Base-by-base conservation (phyloP, 2,888 invertebrate species). In the Ornithoptera priamus region DNA sequence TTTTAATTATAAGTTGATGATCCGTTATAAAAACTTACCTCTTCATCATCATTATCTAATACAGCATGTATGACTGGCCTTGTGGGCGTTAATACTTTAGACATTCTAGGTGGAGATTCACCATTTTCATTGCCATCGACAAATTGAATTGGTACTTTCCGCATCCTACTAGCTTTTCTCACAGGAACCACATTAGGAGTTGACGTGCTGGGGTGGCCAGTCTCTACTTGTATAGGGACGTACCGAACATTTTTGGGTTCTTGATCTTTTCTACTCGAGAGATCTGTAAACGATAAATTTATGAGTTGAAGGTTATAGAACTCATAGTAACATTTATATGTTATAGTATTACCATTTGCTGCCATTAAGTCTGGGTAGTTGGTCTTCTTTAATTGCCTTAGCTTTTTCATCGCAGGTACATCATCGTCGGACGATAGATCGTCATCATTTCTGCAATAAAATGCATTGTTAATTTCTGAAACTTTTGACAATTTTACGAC, bases 351-450 rank as follows among this genome's bases (percentile, higher is more conserved):
- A 92, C 91, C 90, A 76, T 86, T 88, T 6, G 81, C 75, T 20
- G 84, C 75, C 88, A 90, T 86, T 62, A 81, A 71, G 70, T 85
- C 83, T 12, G 93, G 90, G 69, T 86, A 92, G 75, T 75, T 83
- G 2, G 87, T 85, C 74, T 81, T 86, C 63, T 79, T 82, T 70
- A 92, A 77, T 70, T 85, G 84, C 78, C 87, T 92, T 63, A 87
- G 80, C 73, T 83, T 87, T 77, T 92, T 92, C 74, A 86, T 74
- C 63, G 85, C 83, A 73, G 92, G 92, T 69, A 82, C 76, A 69
- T 88, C 91, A 76, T 92, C 92, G 72, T 90, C 90, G 1, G 85
- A 86, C 62, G 84, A 87, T 61, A 85, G 81, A 68, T 89, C 90
- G 79, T 90, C 91, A 72, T 90, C 87, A 70, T 77, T 79, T 80